These are phyloP conservation scores for Percina caprodes DNA, from an alignment of 2,113 vertebrate species.

Conservation along the genomic window DNA sequence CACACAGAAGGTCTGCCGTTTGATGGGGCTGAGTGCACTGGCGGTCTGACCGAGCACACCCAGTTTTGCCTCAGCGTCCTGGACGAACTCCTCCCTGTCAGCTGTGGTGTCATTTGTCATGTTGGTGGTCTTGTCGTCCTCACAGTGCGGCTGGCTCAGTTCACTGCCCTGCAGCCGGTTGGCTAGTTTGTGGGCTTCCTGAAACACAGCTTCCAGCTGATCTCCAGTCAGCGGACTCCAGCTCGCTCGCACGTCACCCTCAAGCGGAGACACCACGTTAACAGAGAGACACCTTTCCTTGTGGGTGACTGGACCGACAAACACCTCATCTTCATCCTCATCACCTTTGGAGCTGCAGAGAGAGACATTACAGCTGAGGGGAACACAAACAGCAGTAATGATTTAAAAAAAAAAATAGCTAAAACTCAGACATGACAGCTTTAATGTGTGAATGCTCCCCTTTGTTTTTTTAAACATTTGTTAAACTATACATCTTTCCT, in stretches of 20 bases:
- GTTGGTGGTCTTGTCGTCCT: not conserved
- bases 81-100: slow-evolving; percentile 83
- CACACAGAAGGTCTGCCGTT: slow-evolving; percentile 90
- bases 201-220: slow-evolving; percentile 89
- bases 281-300: slow-evolving; percentile 84
- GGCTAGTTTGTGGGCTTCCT: slow-evolving; percentile 90
- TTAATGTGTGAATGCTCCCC: not conserved
- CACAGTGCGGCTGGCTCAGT: not conserved
- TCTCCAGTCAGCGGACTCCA: slow-evolving; percentile 89
- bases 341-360: slow-evolving; percentile 75
- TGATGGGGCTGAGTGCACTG: slow-evolving; percentile 82
- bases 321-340: slow-evolving; percentile 91
- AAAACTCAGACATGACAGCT: not conserved
- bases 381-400: not conserved
- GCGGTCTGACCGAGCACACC: slow-evolving; percentile 76
- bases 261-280: slow-evolving; percentile 39
- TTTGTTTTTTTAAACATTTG: not conserved
- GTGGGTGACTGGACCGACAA: slow-evolving; percentile 85
- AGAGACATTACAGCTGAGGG: not conserved
- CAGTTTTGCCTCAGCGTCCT: slow-evolving; percentile 84
- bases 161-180: slow-evolving; percentile 80
- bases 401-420: not conserved
- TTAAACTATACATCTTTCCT: not conserved
- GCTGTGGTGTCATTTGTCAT: not conserved
- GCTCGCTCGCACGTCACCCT: not conserved